phyloP scores from a whole-genome alignment of 2,797 vertebrate genomes.

The Tragopan temminckii region DNA sequence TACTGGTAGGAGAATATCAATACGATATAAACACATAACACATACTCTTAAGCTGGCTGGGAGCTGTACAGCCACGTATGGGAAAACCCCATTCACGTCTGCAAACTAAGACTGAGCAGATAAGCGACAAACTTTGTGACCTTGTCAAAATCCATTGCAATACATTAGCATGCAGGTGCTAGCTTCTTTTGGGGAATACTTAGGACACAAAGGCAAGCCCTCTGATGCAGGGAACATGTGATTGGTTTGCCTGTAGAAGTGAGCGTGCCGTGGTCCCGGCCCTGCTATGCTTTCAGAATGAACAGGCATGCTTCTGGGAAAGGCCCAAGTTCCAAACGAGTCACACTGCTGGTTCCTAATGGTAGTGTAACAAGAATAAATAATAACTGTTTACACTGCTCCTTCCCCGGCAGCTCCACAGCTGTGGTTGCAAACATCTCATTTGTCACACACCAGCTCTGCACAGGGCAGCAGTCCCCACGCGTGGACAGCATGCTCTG shows the following conservation, averaged over 20 bases:
- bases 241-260: slow-evolving; percentile 32
- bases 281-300: neutral
- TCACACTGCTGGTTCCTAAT: neutral
- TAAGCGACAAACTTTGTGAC: slow-evolving; percentile 56
- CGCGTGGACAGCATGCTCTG: fast-evolving
- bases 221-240: neutral
- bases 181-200: slow-evolving; percentile 55
- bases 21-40: neutral
- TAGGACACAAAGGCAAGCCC: slow-evolving; percentile 68
- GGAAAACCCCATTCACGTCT: slow-evolving; percentile 37
- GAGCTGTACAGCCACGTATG: neutral
- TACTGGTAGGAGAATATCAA: neutral
- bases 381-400: slow-evolving; percentile 13
- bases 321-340: neutral
- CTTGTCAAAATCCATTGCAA: slow-evolving; percentile 72
- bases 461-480: neutral
- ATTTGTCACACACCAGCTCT: slow-evolving; percentile 4
- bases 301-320: slow-evolving; percentile 32
- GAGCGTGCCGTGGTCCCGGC: neutral
- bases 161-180: slow-evolving; percentile 55
- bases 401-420: neutral
- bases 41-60: neutral
- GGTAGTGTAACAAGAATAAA: slow-evolving; percentile 26
- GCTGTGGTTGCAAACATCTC: neutral
- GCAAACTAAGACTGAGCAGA: slow-evolving; percentile 31